Percentiles rank a stretch among this genome's conserved stretches.
Conservation (phyloP, 2,888 invertebrate genomes). For the Philereme vetulata region DNA sequence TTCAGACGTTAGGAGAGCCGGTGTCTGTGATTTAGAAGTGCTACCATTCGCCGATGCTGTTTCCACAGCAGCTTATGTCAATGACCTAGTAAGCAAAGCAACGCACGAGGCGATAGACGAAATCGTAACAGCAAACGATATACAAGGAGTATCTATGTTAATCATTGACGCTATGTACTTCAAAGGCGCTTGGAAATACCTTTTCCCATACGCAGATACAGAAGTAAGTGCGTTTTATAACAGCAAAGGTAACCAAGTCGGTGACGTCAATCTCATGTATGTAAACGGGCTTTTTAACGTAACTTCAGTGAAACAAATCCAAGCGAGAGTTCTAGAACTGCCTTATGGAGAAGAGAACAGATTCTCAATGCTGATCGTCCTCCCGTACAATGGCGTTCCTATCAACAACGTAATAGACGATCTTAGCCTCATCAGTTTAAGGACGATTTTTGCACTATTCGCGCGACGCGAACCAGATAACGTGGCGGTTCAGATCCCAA, state of each 20-base stretch:
- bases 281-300: constrained; percentile 48
- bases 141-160: constrained; percentile 52
- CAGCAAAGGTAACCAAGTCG: constrained; percentile 50
- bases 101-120: constrained; percentile 66
- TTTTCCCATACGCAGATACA: constrained; percentile 58
- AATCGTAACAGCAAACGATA: constrained; percentile 57
- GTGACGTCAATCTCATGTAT: constrained; percentile 68
- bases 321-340: constrained; percentile 62
- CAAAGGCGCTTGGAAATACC: constrained; percentile 63
- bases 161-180: constrained; percentile 70
- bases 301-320: constrained; percentile 44
- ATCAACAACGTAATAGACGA: constrained; percentile 73
- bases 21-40: constrained; percentile 50
- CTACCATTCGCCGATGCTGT: constrained; percentile 52
- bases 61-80: constrained; percentile 54
- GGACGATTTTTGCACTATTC: constrained; percentile 72
- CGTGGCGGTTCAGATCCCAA: constrained; percentile 83
- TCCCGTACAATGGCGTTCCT: constrained; percentile 78
- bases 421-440: constrained; percentile 71
- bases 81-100: constrained; percentile 55
- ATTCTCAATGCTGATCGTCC: constrained; percentile 85
- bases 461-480: constrained; percentile 58
- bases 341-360: constrained; percentile 64
- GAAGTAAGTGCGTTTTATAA: constrained; percentile 60
- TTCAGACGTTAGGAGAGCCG: constrained; percentile 41